Evolutionary conservation across 2,888 invertebrate genomes (phyloP).

Genomic region (Apamea monoglypha): DNA sequence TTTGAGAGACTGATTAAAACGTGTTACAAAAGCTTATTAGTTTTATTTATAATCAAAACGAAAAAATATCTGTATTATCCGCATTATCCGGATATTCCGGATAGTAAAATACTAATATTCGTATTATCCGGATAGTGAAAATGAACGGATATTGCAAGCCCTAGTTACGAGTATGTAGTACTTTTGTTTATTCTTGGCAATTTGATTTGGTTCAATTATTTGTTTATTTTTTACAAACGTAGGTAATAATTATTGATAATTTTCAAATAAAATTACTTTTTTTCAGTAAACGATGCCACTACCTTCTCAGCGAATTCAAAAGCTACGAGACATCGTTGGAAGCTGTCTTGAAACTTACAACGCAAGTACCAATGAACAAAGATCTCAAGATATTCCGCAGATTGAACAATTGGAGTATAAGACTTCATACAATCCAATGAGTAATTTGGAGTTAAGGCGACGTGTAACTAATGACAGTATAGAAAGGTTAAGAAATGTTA

Average conservation of each 20-base stretch:
- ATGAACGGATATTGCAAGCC: no score
- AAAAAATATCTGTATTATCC: no score
- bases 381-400: slow-evolving; percentile 24
- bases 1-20: no score
- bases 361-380: slow-evolving; percentile 23
- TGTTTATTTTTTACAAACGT: slow-evolving; percentile 19
- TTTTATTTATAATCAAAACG: no score
- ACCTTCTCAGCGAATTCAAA: slow-evolving; percentile 17
- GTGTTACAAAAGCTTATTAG: no score
- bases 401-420: slow-evolving; percentile 28
- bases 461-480: slow-evolving; percentile 27
- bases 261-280: slow-evolving; percentile 19
- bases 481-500: slow-evolving; percentile 17
- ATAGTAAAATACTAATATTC: no score
- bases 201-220: slow-evolving; percentile 18
- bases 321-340: slow-evolving; percentile 16
- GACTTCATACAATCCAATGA: slow-evolving; percentile 23
- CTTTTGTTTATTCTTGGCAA: slow-evolving; percentile 20
- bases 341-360: slow-evolving; percentile 19
- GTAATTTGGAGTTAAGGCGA: slow-evolving; percentile 14
- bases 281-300: slow-evolving; percentile 17
- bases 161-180: slow-evolving; percentile 24
- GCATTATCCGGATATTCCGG: no score
- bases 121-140: no score
- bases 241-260: slow-evolving; percentile 13